Evolutionary conservation across 2,797 vertebrate genomes (phyloP).

Genomic region (Allobates femoralis): DNA sequence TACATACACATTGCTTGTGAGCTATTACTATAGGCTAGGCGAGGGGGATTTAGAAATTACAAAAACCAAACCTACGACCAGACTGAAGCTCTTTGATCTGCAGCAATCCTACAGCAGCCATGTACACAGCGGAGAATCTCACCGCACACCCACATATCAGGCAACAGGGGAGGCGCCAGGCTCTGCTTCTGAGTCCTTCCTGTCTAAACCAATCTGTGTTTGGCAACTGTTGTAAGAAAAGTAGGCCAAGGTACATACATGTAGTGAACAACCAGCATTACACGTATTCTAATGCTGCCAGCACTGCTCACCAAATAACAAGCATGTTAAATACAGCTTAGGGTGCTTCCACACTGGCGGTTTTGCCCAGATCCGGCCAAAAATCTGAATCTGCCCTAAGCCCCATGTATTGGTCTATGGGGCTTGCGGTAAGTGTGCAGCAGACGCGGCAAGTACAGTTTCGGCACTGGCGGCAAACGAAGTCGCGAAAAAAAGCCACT

Average conservation of each 20-base stretch:
- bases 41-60: neutral
- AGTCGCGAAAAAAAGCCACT: too few relatives aligned
- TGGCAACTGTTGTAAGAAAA: conserved; percentile 15
- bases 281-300: neutral
- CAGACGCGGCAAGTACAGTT: too few relatives aligned
- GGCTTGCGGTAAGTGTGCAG: too few relatives aligned
- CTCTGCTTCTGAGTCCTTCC: neutral
- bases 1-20: neutral
- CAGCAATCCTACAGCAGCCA: neutral
- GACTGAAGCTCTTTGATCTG: conserved; percentile 24
- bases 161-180: neutral
- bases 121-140: neutral
- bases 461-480: too few relatives aligned
- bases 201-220: neutral
- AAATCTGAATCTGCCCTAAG: too few relatives aligned
- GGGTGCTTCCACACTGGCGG: too few relatives aligned
- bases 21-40: neutral
- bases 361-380: too few relatives aligned
- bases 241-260: neutral
- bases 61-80: conserved; percentile 17
- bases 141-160: conserved; percentile 24
- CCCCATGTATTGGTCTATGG: too few relatives aligned
- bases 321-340: too few relatives aligned
- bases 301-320: neutral
- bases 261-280: neutral